Evolutionary conservation across 2,888 invertebrate genomes (phyloP).

Genomic region (Ophion obscuratus): DNA sequence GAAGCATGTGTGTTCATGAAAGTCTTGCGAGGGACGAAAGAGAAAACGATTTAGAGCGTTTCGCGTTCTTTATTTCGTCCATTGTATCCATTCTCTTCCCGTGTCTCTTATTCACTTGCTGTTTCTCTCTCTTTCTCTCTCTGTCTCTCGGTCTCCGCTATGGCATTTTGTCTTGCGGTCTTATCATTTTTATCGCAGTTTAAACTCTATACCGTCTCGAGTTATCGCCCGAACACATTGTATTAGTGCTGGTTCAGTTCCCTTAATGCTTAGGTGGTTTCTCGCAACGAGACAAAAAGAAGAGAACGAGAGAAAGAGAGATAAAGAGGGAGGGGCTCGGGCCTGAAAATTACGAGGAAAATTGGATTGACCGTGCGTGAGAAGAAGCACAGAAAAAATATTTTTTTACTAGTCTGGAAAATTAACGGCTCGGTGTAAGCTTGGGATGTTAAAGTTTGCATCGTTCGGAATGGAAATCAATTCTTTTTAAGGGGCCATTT

Average conservation of each 20-base stretch:
- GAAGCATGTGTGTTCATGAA: background rate
- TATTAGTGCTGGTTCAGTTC: slow-evolving; percentile 52
- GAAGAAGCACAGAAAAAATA: background rate
- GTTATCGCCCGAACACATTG: slow-evolving; percentile 63
- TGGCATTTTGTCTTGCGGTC: slow-evolving; percentile 21
- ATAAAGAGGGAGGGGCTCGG: background rate
- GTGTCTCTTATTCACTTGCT: background rate
- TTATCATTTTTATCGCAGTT: slow-evolving; percentile 70
- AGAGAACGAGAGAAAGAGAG: background rate
- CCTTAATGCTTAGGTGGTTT: slow-evolving; percentile 58
- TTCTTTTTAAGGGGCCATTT: too few relatives aligned
- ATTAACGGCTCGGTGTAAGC: too few relatives aligned
- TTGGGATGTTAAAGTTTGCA: too few relatives aligned
- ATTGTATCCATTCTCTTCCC: background rate
- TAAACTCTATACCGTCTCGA: slow-evolving; percentile 66
- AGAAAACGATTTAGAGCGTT: background rate
- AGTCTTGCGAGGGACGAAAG: background rate
- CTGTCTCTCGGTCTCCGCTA: background rate
- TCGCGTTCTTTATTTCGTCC: background rate
- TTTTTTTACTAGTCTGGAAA: background rate
- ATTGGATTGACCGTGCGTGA: slow-evolving; percentile 11
- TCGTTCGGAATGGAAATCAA: too few relatives aligned
- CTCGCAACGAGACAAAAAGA: background rate
- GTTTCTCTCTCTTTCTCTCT: background rate
- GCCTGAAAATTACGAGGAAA: background rate